phyloP scores from a whole-genome alignment of 1,140 invertebrate genomes.

The Bilobella aurantiaca region DNA sequence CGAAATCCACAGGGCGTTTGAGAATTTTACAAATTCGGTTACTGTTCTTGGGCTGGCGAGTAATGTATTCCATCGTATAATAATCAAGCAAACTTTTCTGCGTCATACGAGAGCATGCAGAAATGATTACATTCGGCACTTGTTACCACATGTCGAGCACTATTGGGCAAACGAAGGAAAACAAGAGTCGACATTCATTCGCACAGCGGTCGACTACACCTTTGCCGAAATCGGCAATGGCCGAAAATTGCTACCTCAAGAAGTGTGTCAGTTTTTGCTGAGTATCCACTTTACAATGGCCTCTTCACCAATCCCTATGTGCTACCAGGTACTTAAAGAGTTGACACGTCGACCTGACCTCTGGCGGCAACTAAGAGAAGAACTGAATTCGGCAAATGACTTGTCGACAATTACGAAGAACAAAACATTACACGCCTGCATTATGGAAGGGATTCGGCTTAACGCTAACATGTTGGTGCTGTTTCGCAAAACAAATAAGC shows the following conservation, averaged over 20 bases:
- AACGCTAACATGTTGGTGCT: neutral
- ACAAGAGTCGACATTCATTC: neutral
- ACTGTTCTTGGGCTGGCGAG: neutral
- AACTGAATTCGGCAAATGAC: neutral
- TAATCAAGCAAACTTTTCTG: neutral
- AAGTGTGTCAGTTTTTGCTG: neutral
- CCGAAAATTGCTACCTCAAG: neutral
- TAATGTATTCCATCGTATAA: neutral
- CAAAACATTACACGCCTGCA: neutral
- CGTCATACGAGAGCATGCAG: neutral
- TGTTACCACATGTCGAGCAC: neutral
- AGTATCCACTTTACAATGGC: neutral
- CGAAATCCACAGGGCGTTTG: neutral
- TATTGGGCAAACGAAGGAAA: neutral
- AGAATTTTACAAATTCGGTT: neutral
- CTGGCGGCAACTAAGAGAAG: neutral
- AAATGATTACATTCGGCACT: neutral
- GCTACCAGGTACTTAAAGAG: neutral
- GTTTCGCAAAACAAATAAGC: neutral
- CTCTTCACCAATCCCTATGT: neutral
- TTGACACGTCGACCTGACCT: neutral
- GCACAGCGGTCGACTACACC: no score
- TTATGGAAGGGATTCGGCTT: neutral
- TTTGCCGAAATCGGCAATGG: no score
- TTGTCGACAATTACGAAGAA: neutral